Conservation (phyloP, 2,888 invertebrate species). For the Hesperia comma region DNA sequence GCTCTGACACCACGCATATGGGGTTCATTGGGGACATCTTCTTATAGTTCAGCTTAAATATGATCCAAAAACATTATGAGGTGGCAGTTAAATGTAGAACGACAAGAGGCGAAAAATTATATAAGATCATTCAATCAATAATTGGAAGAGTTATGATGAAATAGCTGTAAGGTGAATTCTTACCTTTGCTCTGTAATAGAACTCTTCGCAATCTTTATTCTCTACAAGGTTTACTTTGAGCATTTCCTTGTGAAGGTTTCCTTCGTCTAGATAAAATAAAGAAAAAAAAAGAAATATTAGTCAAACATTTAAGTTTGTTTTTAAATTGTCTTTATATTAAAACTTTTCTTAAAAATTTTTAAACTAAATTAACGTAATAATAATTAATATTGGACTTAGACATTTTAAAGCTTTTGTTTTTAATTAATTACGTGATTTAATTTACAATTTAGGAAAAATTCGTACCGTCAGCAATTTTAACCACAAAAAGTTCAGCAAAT, state of each 20-base stretch:
- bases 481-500: conserved; percentile 53
- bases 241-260: conserved; percentile 56
- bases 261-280: conserved; percentile 46
- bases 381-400: no score
- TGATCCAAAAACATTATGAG: neutral
- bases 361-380: no score
- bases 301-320: neutral
- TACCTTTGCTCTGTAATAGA: conserved; percentile 58
- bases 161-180: neutral
- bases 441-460: no score
- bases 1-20: conserved; percentile 54
- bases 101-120: no score
- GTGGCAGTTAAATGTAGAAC: no score
- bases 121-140: no score
- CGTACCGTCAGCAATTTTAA: conserved; percentile 60
- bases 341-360: no score
- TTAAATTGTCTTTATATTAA: no score
- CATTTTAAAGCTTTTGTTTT: no score
- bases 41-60: conserved; percentile 53
- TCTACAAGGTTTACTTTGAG: conserved; percentile 55
- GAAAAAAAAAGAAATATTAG: no score
- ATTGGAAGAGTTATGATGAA: neutral
- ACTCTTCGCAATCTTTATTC: conserved; percentile 58
- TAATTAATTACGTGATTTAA: no score
- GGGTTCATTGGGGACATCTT: conserved; percentile 56